phyloP scores from a whole-genome alignment of 2,888 invertebrate species.

The Sphecodes monilicornis region DNA sequence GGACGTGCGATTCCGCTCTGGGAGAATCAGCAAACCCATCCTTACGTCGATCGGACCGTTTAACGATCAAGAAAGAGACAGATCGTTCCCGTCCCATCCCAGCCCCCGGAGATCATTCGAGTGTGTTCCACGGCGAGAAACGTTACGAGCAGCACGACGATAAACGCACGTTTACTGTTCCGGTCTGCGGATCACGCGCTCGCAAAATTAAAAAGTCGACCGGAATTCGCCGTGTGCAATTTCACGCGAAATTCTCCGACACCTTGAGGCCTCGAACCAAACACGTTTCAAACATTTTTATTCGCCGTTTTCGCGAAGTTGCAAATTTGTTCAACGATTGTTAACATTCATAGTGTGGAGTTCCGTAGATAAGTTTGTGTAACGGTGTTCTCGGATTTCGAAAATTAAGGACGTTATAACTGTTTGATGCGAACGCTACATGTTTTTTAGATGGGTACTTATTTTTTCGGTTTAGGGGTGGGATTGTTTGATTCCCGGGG shows the following conservation, averaged over 20 bases:
- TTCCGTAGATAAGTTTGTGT: not conserved
- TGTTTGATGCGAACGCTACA: no score
- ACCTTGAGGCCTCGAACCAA: not conserved
- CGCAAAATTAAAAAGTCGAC: constrained; percentile 6
- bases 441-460: no score
- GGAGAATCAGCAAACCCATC: constrained; percentile 58
- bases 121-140: constrained; percentile 32
- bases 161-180: constrained; percentile 43
- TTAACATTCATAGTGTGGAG: not conserved
- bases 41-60: constrained; percentile 59
- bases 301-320: not conserved
- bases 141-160: constrained; percentile 19
- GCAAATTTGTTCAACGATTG: not conserved
- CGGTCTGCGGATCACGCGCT: not conserved
- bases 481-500: no score
- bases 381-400: not conserved
- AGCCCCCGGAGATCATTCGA: constrained; percentile 1
- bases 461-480: no score
- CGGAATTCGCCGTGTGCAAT: not conserved
- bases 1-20: not conserved
- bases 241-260: not conserved
- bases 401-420: not conserved
- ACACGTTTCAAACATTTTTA: not conserved
- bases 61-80: constrained; percentile 38
- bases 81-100: not conserved